Percentiles rank a stretch among this genome's conserved stretches.
Evolutionary conservation across 1,140 invertebrate genomes (phyloP).

Genomic region (Ganaspis sp.): DNA sequence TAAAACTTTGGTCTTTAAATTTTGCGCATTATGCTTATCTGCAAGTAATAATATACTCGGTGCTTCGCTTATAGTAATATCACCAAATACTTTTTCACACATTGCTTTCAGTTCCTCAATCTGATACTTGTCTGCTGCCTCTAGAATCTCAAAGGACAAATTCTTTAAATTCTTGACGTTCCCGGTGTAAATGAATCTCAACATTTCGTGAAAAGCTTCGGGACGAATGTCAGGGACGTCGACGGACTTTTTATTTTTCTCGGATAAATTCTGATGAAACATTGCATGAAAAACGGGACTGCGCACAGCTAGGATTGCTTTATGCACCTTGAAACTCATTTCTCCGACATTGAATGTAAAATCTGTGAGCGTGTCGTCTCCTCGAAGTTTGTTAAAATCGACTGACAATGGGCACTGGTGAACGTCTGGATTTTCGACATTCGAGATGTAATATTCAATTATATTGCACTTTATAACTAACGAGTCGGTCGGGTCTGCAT

Average conservation of each 20-base stretch:
- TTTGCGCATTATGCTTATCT: conserved; percentile 6
- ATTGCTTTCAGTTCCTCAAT: conserved; percentile 30
- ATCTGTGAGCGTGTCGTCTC: background rate
- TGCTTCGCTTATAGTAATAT: conserved; percentile 1
- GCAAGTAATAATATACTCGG: conserved; percentile 13
- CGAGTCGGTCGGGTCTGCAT: background rate
- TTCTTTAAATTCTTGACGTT: conserved; percentile 30
- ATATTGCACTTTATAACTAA: background rate
- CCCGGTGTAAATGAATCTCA: conserved; percentile 26
- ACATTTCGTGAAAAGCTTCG: background rate
- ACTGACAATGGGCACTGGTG: background rate
- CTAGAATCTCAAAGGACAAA: conserved; percentile 21
- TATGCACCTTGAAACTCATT: background rate
- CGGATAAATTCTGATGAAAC: conserved; percentile 26
- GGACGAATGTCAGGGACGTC: conserved; percentile 18
- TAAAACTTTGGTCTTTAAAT: background rate
- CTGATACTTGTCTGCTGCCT: conserved; percentile 31
- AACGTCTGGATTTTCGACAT: background rate
- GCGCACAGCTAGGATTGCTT: background rate
- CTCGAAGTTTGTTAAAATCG: background rate
- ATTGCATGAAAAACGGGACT: conserved; percentile 33
- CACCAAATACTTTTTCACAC: conserved; percentile 12
- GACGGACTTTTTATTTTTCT: background rate
- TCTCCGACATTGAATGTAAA: conserved; percentile 17
- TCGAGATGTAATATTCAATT: conserved; percentile 7